Conservation (phyloP, 2,797 vertebrate species). For the Vespertilio murinus region DNA sequence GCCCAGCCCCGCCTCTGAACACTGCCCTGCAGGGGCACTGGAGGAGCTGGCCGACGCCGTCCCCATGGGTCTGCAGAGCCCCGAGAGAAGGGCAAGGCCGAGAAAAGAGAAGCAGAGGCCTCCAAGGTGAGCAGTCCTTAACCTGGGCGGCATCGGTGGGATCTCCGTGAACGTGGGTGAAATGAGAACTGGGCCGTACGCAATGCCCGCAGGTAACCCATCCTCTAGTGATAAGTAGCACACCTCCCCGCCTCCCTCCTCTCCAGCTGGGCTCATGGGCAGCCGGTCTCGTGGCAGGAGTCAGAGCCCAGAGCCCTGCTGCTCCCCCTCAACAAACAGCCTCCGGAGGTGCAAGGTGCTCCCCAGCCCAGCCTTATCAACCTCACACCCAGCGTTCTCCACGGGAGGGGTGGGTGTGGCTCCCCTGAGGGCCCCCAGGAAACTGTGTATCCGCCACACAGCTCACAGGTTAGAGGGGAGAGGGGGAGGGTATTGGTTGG, state of each 20-base stretch:
- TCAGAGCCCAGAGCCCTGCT: neutral
- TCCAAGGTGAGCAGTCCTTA: neutral
- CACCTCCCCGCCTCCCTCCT: neutral
- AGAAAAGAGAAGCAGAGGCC: neutral
- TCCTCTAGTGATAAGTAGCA: neutral
- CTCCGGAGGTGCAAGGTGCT: neutral
- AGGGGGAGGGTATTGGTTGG: constrained; percentile 1
- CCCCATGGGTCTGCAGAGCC: neutral
- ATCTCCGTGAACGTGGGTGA: neutral
- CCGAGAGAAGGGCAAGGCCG: neutral
- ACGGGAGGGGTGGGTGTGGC: neutral
- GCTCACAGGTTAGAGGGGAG: constrained; percentile 4
- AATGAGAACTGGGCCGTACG: neutral
- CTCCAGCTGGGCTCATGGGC: neutral
- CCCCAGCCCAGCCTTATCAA: neutral
- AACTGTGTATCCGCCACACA: neutral
- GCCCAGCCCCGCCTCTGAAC: neutral
- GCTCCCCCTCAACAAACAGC: neutral
- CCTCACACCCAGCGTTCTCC: neutral
- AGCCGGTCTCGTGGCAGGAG: neutral
- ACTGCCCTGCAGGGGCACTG: neutral
- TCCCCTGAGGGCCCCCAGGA: neutral
- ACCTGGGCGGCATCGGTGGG: neutral
- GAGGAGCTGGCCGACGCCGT: neutral
- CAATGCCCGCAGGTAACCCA: neutral